Evolutionary conservation across 1,140 invertebrate species (phyloP), one percentile per base, ranked within the genome.

Genomic region (Neomicropteryx cornuta): DNA sequence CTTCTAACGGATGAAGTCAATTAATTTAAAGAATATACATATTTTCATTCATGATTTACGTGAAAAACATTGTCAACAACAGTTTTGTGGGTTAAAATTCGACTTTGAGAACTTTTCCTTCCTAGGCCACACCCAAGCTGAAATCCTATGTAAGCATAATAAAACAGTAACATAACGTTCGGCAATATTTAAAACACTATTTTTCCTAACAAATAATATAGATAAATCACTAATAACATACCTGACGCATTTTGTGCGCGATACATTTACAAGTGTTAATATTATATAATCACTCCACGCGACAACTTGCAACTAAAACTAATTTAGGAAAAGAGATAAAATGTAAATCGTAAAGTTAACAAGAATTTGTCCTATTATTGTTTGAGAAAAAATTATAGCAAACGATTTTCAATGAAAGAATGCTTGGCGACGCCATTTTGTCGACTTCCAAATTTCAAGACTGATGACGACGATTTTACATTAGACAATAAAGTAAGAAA

Each of bases 41-140:
- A 51, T 69, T 72, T 73, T 70, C 53, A 64, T 63, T 70, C 58
- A 70, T 65, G 70, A 75, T 71, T 62, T 53, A 52, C 45, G 41
- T 30, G 51, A 57, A 66, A 56, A 68, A 58, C 50, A 60, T 71
- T 69, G 73, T 76, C 75, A 76, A 76, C 74, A 76, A 74, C 47
- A 51, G 49, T 53, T 58, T 59, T 65, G 62, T 60, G 62, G 58
- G 60, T 62, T 44, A 60, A 60, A 61, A 52, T 50, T 52, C 58
- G 47, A 45, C 37, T 39, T n/a, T n/a, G n/a, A n/a, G n/a, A n/a
- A n/a, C n/a, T n/a, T n/a, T n/a, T 43, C 41, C 39, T 55, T 59
- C 45, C 52, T 53, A 45, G 52, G 52, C 64, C 64, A 67, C 64
- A 67, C 64, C 64, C 64, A 52, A 48, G 14, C 10, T 10, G 18